These are phyloP conservation scores for Diarsia dahlii DNA, from an alignment of 2,888 invertebrate genomes.

Conservation along the genomic window DNA sequence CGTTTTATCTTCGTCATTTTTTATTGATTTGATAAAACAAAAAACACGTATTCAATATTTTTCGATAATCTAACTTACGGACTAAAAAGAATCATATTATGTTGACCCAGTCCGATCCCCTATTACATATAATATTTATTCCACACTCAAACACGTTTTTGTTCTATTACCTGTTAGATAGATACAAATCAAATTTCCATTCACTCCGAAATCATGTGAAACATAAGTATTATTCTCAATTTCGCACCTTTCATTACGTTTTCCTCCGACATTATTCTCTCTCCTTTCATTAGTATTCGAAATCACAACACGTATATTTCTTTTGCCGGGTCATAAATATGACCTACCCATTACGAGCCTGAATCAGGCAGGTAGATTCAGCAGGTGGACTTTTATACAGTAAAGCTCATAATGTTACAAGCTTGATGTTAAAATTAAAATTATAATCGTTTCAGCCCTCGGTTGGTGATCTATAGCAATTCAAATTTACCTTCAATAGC, in stretches of 20 bases:
- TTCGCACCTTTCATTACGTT: slow-evolving; percentile 50
- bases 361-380: slow-evolving; percentile 6
- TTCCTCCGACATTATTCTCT: slow-evolving; percentile 40
- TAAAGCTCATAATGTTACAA: neutral
- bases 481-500: too few relatives aligned
- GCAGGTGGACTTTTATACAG: slow-evolving; percentile 30
- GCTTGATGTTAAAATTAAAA: neutral
- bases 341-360: slow-evolving; percentile 49
- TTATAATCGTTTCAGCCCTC: neutral
- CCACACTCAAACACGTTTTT: too few relatives aligned
- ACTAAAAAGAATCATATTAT: too few relatives aligned
- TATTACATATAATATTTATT: too few relatives aligned
- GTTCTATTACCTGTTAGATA: neutral
- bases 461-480: too few relatives aligned
- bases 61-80: too few relatives aligned
- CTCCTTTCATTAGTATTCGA: slow-evolving; percentile 58
- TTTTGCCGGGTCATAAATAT: slow-evolving; percentile 63
- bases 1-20: too few relatives aligned
- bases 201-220: slow-evolving; percentile 12
- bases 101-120: too few relatives aligned
- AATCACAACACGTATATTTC: slow-evolving; percentile 68
- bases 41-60: too few relatives aligned
- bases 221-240: slow-evolving; percentile 41
- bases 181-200: slow-evolving; percentile 24
- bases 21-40: too few relatives aligned